phyloP scores from a whole-genome alignment of 2,113 vertebrate genomes.

The Vidua chalybeata region DNA sequence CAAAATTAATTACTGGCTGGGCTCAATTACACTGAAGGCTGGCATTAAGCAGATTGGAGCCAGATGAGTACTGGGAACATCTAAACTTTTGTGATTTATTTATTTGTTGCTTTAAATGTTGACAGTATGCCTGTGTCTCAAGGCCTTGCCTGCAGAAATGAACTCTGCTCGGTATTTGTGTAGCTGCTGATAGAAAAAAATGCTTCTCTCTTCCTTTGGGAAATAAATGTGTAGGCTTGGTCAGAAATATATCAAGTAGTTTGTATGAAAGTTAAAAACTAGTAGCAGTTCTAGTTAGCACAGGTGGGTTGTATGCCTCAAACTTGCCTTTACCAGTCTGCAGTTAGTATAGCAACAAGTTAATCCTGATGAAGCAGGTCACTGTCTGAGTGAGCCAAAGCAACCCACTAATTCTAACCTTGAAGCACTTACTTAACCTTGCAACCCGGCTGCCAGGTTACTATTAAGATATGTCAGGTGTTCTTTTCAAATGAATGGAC shows the following conservation, averaged over 20 bases:
- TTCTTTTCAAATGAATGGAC: neutral
- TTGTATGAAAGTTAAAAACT: neutral
- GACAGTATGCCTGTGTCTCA: neutral
- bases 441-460: neutral
- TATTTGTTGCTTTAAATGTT: neutral
- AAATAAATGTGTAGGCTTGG: neutral
- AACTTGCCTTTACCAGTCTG: neutral
- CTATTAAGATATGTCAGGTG: neutral
- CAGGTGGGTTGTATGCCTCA: neutral
- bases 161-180: neutral
- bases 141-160: neutral
- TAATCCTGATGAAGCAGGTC: slow-evolving; percentile 2
- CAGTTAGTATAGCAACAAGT: neutral
- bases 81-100: neutral
- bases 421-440: neutral
- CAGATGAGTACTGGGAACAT: neutral
- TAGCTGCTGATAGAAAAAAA: neutral
- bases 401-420: neutral
- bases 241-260: neutral
- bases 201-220: neutral
- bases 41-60: neutral
- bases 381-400: neutral
- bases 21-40: neutral
- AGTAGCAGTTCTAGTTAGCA: neutral
- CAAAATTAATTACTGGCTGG: neutral